Evolutionary conservation across 23 tunicate genomes (phyloP).

Genomic region (Ciona savignyi): DNA sequence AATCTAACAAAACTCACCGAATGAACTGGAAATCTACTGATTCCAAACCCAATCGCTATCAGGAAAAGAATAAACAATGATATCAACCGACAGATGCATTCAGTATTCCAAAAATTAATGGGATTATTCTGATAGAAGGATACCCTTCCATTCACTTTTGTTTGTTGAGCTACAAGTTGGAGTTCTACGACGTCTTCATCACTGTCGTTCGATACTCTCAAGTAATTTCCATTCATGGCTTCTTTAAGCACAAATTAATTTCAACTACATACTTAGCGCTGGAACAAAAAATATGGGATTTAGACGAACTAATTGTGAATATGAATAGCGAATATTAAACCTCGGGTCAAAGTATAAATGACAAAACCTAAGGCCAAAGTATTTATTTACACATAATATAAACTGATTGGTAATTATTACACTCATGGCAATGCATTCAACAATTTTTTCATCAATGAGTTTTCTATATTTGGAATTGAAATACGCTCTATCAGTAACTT

Average conservation of each 20-base stretch:
- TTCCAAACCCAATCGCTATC: constrained; percentile 46
- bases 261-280: not conserved
- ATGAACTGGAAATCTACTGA: constrained; percentile 21
- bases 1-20: too few relatives aligned
- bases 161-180: too few relatives aligned
- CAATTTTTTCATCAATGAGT: not conserved
- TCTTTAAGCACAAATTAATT: not conserved
- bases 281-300: not conserved
- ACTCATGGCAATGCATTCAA: not conserved
- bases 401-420: not conserved
- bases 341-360: not conserved
- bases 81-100: constrained; percentile 26
- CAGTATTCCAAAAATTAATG: constrained; percentile 25
- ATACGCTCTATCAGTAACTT: not conserved
- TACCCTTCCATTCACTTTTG: too few relatives aligned
- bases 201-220: constrained; percentile 43
- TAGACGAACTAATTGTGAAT: not conserved
- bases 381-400: not conserved
- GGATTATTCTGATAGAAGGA: too few relatives aligned
- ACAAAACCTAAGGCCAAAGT: not conserved
- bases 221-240: constrained; percentile 2
- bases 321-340: not conserved
- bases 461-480: not conserved
- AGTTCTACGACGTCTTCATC: constrained; percentile 26
- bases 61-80: constrained; percentile 21